phyloP scores from a whole-genome alignment of 2,797 vertebrate genomes.

The Sylvilagus floridanus region DNA sequence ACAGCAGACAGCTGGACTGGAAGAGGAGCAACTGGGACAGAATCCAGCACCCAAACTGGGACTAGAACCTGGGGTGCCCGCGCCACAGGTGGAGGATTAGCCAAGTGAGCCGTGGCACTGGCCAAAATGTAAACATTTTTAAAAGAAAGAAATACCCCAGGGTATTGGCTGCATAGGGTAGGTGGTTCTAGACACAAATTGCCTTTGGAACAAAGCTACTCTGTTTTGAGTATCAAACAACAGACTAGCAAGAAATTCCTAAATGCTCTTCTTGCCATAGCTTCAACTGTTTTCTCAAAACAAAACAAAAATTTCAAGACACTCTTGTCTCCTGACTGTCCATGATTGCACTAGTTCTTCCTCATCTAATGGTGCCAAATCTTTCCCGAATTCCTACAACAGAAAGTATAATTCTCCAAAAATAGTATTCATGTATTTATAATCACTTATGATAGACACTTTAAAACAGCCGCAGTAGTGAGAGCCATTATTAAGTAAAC shows the following conservation, averaged over 20 bases:
- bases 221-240: background rate
- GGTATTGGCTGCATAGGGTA: background rate
- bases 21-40: too few species aligned
- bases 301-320: background rate
- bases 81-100: too few species aligned
- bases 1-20: too few species aligned
- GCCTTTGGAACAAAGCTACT: background rate
- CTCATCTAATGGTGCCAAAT: too few species aligned
- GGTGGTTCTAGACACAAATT: background rate
- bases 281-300: conserved; percentile 80
- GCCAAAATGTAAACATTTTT: background rate
- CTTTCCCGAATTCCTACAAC: background rate
- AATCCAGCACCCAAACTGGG: too few species aligned
- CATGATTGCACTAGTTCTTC: background rate
- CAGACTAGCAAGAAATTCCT: conserved; percentile 80
- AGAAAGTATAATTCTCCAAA: background rate
- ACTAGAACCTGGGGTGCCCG: too few species aligned
- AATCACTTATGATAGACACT: conserved; percentile 32
- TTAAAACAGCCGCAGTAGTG: conserved; percentile 20
- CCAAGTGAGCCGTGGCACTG: too few species aligned
- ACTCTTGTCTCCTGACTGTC: background rate
- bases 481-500: background rate
- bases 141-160: background rate
- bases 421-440: background rate
- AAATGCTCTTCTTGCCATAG: conserved; percentile 77